These are phyloP conservation scores for Liposcelis brunnea DNA, from an alignment of 2,888 invertebrate species.

Conservation along the genomic window DNA sequence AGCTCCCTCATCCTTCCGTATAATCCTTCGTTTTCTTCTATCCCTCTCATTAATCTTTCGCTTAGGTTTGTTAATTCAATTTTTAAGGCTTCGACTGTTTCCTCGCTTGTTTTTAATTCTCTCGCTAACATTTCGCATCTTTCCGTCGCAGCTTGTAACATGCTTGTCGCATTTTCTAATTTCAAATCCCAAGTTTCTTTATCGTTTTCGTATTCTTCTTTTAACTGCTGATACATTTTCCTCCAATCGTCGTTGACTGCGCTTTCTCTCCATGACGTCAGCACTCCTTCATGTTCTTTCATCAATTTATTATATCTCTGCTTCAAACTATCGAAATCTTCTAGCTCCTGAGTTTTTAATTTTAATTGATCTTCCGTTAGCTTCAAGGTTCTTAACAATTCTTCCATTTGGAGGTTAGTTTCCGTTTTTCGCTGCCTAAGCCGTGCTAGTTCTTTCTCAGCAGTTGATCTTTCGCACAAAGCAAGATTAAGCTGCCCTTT, in stretches of 20 bases:
- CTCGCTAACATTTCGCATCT: conserved; percentile 44
- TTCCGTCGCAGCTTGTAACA: conserved; percentile 48
- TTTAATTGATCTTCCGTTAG: conserved; percentile 59
- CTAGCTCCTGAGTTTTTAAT: conserved; percentile 49
- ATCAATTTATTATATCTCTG: conserved; percentile 34
- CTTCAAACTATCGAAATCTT: conserved; percentile 42
- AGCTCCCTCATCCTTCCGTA: conserved; percentile 54
- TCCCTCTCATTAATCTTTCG: conserved; percentile 27
- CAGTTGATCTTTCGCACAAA: conserved; percentile 40
- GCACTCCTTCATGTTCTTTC: conserved; percentile 15
- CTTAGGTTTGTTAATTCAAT: conserved; percentile 20
- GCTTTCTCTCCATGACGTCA: conserved; percentile 15
- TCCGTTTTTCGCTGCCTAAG: conserved; percentile 52
- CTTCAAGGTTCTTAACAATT: conserved; percentile 54
- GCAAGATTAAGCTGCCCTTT: conserved; percentile 49
- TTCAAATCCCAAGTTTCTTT: conserved; percentile 47
- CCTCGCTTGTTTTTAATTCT: conserved; percentile 46
- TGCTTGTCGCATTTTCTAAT: conserved; percentile 44
- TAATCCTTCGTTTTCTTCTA: conserved; percentile 59
- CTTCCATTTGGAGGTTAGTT: conserved; percentile 43
- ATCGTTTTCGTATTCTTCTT: conserved; percentile 25
- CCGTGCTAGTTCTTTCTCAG: conserved; percentile 55
- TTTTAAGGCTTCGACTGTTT: conserved; percentile 34
- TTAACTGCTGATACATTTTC: conserved; percentile 14
- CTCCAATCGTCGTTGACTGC: conserved; percentile 15